Conservation (phyloP, 2,113 vertebrate species). For the Atrichornis clamosus region DNA sequence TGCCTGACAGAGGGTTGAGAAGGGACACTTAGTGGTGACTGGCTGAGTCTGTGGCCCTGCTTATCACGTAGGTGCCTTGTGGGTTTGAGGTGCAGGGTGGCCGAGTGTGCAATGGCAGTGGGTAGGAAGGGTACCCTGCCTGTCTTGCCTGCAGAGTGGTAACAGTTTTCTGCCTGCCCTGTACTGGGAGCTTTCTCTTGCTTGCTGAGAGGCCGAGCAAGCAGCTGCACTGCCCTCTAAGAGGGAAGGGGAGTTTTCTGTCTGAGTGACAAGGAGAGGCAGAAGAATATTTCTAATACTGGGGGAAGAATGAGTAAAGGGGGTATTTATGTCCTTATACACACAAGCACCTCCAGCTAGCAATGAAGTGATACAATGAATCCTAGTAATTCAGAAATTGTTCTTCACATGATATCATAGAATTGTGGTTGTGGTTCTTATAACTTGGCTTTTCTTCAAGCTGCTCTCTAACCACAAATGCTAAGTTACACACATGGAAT, state of each 20-base stretch:
- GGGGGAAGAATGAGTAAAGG: not conserved
- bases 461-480: not conserved
- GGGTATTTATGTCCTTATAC: not conserved
- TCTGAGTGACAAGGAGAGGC: not conserved
- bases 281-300: not conserved
- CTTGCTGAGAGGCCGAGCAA: not conserved
- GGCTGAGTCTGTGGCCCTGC: not conserved
- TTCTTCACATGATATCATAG: not conserved
- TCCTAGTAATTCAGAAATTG: not conserved
- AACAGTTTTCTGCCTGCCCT: not conserved
- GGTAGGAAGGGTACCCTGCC: not conserved
- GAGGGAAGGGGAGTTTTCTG: not conserved
- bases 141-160: not conserved
- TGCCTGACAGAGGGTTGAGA: not conserved
- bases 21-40: not conserved
- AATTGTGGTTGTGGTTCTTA: not conserved
- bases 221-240: not conserved
- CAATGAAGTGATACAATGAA: not conserved
- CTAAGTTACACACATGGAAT: not conserved
- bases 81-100: not conserved
- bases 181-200: not conserved
- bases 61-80: not conserved
- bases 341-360: accelerated
- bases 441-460: not conserved
- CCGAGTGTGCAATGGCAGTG: not conserved